phyloP scores from a whole-genome alignment of 92 coral and sea anemone species.

The Paramuricea clavata region DNA sequence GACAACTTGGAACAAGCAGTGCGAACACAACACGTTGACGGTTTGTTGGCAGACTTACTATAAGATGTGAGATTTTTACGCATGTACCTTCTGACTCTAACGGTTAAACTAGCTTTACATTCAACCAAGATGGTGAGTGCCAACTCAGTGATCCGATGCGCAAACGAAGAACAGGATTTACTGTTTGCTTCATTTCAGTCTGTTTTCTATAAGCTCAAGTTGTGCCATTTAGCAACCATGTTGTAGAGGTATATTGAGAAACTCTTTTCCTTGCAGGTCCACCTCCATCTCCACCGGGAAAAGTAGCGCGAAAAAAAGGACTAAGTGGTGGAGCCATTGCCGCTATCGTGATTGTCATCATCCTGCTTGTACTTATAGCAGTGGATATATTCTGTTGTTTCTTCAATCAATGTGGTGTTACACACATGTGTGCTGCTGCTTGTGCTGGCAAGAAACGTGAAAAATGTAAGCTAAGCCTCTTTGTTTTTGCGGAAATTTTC shows the following conservation, averaged over 20 bases:
- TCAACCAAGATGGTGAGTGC: too few relatives aligned
- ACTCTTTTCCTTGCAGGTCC: slow-evolving; percentile 25
- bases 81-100: too few relatives aligned
- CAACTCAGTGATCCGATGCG: too few relatives aligned
- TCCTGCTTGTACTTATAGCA: slow-evolving; percentile 85
- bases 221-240: neutral
- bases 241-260: neutral
- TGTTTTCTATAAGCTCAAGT: too few relatives aligned
- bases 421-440: slow-evolving; percentile 52
- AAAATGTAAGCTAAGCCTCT: slow-evolving; percentile 31
- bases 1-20: too few relatives aligned
- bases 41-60: too few relatives aligned
- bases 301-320: slow-evolving; percentile 60
- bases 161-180: too few relatives aligned
- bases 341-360: slow-evolving; percentile 87
- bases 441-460: slow-evolving; percentile 27
- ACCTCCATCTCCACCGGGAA: slow-evolving; percentile 54
- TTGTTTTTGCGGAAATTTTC: too few relatives aligned
- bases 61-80: too few relatives aligned
- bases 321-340: slow-evolving; percentile 89
- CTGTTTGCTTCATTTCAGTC: too few relatives aligned
- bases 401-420: slow-evolving; percentile 88
- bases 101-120: too few relatives aligned
- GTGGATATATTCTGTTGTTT: slow-evolving; percentile 96
- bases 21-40: too few relatives aligned